A percentile compares a stretch with the other conserved stretches of the same genome.
Conservation (phyloP, 2,888 invertebrate genomes). For the Ditula angustiorana region DNA sequence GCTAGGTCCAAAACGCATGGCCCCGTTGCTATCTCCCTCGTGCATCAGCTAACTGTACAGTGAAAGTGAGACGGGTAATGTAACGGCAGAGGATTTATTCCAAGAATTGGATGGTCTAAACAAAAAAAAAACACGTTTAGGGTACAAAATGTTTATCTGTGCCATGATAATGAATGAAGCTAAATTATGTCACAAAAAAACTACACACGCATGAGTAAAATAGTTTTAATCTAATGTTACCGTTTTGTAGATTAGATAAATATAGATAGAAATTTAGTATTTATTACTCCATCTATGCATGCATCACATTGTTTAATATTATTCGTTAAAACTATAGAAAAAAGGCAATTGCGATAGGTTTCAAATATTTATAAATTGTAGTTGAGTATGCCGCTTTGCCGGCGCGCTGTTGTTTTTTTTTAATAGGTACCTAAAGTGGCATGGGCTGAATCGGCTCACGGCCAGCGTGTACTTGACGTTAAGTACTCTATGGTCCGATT, state of each 20-base stretch:
- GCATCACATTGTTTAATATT: too few relatives aligned
- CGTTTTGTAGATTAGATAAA: too few relatives aligned
- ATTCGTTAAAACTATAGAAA: too few relatives aligned
- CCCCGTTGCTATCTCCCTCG: conserved; percentile 11
- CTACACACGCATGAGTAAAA: too few relatives aligned
- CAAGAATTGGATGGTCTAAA: conserved; percentile 1
- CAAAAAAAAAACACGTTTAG: neutral
- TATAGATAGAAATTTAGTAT: too few relatives aligned
- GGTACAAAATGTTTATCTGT: too few relatives aligned
- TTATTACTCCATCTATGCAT: too few relatives aligned
- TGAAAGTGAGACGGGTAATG: conserved; percentile 11
- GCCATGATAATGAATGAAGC: too few relatives aligned
- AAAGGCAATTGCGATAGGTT: too few relatives aligned
- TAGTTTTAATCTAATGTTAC: too few relatives aligned
- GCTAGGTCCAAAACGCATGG: neutral
- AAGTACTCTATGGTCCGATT: conserved; percentile 38
- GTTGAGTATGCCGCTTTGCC: conserved; percentile 7
- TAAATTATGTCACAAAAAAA: too few relatives aligned
- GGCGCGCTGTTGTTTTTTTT: conserved; percentile 24
- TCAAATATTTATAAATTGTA: neutral
- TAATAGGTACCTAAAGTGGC: conserved; percentile 30
- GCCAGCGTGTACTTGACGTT: conserved; percentile 36
- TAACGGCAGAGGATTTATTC: conserved; percentile 4
- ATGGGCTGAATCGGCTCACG: conserved; percentile 34
- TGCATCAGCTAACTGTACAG: conserved; percentile 10